These are phyloP conservation scores for Semotilus atromaculatus DNA, from an alignment of 2,797 vertebrate genomes.

Conservation along the genomic window DNA sequence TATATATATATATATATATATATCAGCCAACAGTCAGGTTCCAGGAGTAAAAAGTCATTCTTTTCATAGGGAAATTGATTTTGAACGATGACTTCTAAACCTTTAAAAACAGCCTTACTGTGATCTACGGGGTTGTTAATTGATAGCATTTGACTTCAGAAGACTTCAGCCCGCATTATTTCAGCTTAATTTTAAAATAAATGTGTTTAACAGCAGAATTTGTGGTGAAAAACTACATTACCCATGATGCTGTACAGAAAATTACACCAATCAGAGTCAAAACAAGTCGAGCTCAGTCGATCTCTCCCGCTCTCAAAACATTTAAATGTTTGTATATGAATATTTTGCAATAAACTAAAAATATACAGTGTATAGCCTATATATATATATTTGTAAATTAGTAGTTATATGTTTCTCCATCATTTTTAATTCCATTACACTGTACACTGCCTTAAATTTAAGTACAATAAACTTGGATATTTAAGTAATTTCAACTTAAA, in stretches of 20 bases:
- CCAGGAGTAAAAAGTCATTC: background rate
- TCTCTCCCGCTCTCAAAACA: too few species aligned
- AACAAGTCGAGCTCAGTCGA: background rate
- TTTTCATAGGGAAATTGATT: background rate
- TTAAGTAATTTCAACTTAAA: too few species aligned
- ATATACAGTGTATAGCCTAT: too few species aligned
- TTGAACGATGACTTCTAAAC: background rate
- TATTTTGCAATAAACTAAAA: too few species aligned
- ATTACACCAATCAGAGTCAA: background rate
- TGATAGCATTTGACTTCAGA: background rate
- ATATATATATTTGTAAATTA: too few species aligned
- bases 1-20: too few species aligned
- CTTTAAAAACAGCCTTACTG: background rate
- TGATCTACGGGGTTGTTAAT: background rate
- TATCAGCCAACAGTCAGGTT: background rate
- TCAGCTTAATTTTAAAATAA: background rate
- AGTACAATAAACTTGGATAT: too few species aligned
- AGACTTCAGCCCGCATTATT: background rate
- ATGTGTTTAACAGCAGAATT: background rate
- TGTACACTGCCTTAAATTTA: too few species aligned
- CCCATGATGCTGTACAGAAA: background rate
- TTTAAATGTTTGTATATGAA: too few species aligned
- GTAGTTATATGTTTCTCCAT: too few species aligned
- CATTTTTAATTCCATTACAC: too few species aligned
- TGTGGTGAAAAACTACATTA: background rate